Conservation (phyloP, 2,113 vertebrate species). For the Gymnorhina tibicen region DNA sequence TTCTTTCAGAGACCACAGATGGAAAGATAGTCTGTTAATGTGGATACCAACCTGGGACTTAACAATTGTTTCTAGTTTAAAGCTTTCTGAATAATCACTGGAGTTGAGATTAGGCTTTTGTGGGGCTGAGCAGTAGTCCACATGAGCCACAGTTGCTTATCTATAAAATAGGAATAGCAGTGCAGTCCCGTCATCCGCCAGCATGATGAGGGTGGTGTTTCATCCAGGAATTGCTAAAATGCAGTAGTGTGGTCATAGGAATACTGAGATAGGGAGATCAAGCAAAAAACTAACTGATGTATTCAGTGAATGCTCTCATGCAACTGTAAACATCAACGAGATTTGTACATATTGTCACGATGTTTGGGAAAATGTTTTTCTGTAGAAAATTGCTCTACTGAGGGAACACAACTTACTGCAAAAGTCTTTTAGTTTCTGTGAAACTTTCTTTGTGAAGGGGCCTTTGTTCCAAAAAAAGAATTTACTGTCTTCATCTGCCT, state of each 20-base stretch:
- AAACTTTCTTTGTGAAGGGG: background rate
- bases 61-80: background rate
- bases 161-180: background rate
- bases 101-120: background rate
- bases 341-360: background rate
- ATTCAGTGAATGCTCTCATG: background rate
- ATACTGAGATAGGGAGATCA: background rate
- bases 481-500: background rate
- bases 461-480: background rate
- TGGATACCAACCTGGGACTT: background rate
- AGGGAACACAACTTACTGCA: background rate
- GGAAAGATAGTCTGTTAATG: background rate
- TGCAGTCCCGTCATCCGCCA: background rate
- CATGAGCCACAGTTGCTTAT: background rate
- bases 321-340: background rate
- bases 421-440: background rate
- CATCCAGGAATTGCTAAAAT: background rate
- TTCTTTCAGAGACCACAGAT: background rate
- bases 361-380: background rate
- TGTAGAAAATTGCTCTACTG: background rate
- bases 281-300: background rate
- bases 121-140: background rate
- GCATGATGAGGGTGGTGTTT: background rate
- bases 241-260: background rate
- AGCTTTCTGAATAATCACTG: background rate